Evolutionary conservation across 2,113 vertebrate genomes (phyloP).

Genomic region (Proteles cristata): DNA sequence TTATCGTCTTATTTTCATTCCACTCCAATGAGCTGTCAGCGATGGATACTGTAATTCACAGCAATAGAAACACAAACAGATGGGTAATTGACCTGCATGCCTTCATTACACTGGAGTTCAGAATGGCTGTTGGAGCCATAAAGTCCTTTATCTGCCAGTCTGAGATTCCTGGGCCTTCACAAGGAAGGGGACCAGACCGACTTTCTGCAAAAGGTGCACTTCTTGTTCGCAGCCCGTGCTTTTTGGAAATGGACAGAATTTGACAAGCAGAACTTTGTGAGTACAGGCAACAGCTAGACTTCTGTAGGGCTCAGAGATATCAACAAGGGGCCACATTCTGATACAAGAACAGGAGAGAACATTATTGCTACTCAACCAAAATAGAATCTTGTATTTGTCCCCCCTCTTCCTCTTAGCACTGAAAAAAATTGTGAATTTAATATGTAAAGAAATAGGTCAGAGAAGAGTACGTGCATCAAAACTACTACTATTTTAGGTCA

Average conservation of each 20-base stretch:
- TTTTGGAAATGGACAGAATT: conserved; percentile 58
- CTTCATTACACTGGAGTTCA: conserved; percentile 80
- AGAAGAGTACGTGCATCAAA: conserved; percentile 18
- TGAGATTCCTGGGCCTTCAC: conserved; percentile 69
- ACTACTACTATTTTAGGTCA: not conserved
- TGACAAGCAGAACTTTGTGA: conserved; percentile 76
- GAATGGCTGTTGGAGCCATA: conserved; percentile 70
- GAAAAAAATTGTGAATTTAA: conserved; percentile 20
- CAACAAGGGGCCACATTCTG: not conserved
- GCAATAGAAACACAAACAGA: conserved; percentile 85
- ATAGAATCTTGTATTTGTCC: not conserved
- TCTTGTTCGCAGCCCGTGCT: not conserved
- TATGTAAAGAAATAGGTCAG: conserved; percentile 59
- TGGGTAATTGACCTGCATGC: conserved; percentile 86
- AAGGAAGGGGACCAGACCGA: not conserved
- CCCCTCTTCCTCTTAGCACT: conserved; percentile 19
- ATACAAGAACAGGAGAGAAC: conserved; percentile 37
- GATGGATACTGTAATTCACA: conserved; percentile 79
- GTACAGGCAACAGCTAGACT: conserved; percentile 77
- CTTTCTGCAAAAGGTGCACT: not conserved
- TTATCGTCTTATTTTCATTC: conserved; percentile 86
- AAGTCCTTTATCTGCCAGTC: conserved; percentile 80
- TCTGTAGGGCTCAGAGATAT: not conserved
- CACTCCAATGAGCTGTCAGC: conserved; percentile 85
- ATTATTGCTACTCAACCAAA: not conserved